phyloP scores from a whole-genome alignment of 2,797 vertebrate species.

The Serranus cabrilla region DNA sequence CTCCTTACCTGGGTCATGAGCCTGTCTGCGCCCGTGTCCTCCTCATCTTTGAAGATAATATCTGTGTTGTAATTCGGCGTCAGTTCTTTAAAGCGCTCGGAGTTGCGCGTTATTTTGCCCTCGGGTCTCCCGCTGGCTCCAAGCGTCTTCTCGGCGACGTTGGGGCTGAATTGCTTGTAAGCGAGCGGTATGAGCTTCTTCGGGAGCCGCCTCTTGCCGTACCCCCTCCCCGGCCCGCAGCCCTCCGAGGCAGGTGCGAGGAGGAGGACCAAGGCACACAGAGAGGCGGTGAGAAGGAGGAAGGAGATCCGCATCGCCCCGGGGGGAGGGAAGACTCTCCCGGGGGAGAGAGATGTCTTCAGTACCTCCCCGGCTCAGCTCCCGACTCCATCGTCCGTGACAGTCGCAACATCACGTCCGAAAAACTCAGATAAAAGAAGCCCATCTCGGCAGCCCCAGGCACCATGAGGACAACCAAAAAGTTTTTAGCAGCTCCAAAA shows the following conservation, averaged over 20 bases:
- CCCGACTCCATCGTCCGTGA: slow-evolving; percentile 86
- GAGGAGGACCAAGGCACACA: slow-evolving; percentile 88
- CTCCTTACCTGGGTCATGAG: slow-evolving; percentile 96
- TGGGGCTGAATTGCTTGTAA: slow-evolving; percentile 97
- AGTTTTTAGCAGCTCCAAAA: slow-evolving; percentile 44
- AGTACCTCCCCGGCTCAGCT: slow-evolving; percentile 82
- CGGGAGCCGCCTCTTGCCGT: slow-evolving; percentile 94
- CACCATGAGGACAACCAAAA: slow-evolving; percentile 65
- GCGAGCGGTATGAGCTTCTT: slow-evolving; percentile 95
- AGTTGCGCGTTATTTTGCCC: slow-evolving; percentile 95
- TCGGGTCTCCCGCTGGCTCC: slow-evolving; percentile 97
- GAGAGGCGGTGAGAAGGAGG: slow-evolving; percentile 87
- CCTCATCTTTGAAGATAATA: slow-evolving; percentile 99
- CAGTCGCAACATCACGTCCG: slow-evolving; percentile 80
- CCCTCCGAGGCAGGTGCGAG: slow-evolving; percentile 90
- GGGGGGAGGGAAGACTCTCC: slow-evolving; percentile 75
- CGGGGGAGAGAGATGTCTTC: slow-evolving; percentile 81
- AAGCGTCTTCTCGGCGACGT: slow-evolving; percentile 97
- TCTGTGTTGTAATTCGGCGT: slow-evolving; percentile 98
- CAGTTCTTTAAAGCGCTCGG: slow-evolving; percentile 96
- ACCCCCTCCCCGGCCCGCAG: slow-evolving; percentile 97
- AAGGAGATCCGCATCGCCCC: slow-evolving; percentile 90
- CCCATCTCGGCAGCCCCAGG: slow-evolving; percentile 70
- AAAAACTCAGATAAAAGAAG: slow-evolving; percentile 53
- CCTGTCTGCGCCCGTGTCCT: slow-evolving; percentile 95